Conservation (phyloP, 2,888 invertebrate species). For the Diachrysia chrysitis region DNA sequence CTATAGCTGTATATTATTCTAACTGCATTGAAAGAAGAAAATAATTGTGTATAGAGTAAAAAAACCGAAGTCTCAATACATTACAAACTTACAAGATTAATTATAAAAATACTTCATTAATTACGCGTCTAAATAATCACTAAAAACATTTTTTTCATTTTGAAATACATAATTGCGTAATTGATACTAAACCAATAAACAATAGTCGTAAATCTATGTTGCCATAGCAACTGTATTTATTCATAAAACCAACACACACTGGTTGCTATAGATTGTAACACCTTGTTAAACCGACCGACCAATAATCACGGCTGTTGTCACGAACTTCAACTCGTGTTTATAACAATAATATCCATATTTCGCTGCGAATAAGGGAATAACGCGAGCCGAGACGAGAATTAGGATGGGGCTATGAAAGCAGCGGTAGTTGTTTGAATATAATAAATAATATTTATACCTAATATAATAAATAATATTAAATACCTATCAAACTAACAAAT, state of each 20-base stretch:
- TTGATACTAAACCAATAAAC: constrained; percentile 14
- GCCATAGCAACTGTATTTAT: constrained; percentile 42
- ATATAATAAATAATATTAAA: too few species aligned
- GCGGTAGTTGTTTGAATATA: constrained; percentile 39
- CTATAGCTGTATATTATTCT: too few species aligned
- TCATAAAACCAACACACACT: constrained; percentile 56
- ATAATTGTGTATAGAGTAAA: too few species aligned
- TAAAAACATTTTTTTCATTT: too few species aligned
- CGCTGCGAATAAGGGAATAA: constrained; percentile 84
- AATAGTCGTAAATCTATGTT: constrained; percentile 5
- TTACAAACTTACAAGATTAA: too few species aligned
- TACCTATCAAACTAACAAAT: too few species aligned
- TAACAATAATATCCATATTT: constrained; percentile 88
- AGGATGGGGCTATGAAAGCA: constrained; percentile 72
- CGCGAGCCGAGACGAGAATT: constrained; percentile 75
- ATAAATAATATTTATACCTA: background rate
- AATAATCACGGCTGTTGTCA: constrained; percentile 70
- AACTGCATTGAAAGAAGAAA: too few species aligned
- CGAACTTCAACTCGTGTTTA: constrained; percentile 75
- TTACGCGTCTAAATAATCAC: too few species aligned
- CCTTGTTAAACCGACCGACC: constrained; percentile 59
- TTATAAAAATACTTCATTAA: too few species aligned
- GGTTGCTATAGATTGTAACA: constrained; percentile 41
- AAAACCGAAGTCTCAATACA: too few species aligned
- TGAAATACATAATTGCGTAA: background rate